These are phyloP conservation scores for Lucinisca nassula DNA, from an alignment of 2,888 invertebrate species.

Conservation along the genomic window DNA sequence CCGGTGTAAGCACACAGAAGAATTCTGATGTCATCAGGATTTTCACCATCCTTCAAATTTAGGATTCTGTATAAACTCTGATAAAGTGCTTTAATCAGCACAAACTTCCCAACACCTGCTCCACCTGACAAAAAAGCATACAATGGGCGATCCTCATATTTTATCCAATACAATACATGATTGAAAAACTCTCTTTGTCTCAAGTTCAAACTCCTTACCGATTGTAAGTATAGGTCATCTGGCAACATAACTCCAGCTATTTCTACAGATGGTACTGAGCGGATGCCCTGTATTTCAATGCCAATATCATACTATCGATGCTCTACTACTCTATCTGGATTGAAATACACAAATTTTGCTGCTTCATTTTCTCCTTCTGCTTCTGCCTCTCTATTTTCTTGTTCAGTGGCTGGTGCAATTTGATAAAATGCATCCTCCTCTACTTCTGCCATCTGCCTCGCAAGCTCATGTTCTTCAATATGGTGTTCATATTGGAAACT, in stretches of 20 bases:
- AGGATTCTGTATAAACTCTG: too few relatives aligned
- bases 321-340: neutral
- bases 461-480: constrained; percentile 11
- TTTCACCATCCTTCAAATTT: too few relatives aligned
- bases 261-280: neutral
- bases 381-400: constrained; percentile 35
- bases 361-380: constrained; percentile 18
- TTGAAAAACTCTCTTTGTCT: constrained; percentile 15
- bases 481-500: constrained; percentile 39
- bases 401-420: constrained; percentile 38
- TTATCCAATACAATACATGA: constrained; percentile 19
- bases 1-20: too few relatives aligned
- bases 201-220: neutral
- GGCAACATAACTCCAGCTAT: neutral
- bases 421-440: constrained; percentile 29
- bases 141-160: constrained; percentile 4
- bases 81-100: too few relatives aligned
- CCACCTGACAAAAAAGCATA: constrained; percentile 18
- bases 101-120: too few relatives aligned
- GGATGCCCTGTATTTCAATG: neutral
- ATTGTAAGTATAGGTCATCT: neutral
- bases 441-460: neutral
- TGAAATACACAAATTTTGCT: neutral
- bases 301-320: neutral
- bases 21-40: too few relatives aligned